These are phyloP conservation scores for Terebella lapidaria DNA, from an alignment of 2,888 invertebrate genomes.

Conservation along the genomic window DNA sequence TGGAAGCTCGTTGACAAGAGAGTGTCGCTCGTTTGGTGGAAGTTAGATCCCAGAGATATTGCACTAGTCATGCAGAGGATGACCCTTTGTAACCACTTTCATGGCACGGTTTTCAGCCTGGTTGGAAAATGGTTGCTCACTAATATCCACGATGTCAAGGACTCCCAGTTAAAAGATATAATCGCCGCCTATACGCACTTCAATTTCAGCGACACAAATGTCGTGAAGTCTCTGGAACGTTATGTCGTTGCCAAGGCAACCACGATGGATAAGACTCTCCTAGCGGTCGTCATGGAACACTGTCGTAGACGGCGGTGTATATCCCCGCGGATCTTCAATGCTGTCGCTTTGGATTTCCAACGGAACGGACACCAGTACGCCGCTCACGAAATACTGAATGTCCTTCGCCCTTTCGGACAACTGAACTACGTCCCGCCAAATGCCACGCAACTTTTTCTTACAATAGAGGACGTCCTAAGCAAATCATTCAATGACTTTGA, in stretches of 20 bases:
- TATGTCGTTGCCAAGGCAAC: conserved; percentile 7
- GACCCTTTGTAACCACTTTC: conserved; percentile 23
- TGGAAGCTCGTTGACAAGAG: conserved; percentile 61
- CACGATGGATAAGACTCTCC: conserved; percentile 55
- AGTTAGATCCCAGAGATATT: not conserved
- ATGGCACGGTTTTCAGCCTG: conserved; percentile 42
- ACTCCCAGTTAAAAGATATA: conserved; percentile 56
- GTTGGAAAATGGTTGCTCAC: conserved; percentile 60
- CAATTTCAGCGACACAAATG: conserved; percentile 59
- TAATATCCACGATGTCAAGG: conserved; percentile 62
- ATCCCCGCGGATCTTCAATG: conserved; percentile 60
- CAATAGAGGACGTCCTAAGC: conserved; percentile 58
- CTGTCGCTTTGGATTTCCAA: conserved; percentile 60
- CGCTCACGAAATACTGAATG: conserved; percentile 58
- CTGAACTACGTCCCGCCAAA: conserved; percentile 60
- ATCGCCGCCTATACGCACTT: conserved; percentile 59
- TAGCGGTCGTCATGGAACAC: conserved; percentile 63
- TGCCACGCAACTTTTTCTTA: conserved; percentile 59
- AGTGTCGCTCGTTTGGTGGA: conserved; percentile 35
- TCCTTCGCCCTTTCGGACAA: conserved; percentile 63
- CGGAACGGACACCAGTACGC: conserved; percentile 56
- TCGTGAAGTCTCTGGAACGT: conserved; percentile 62
- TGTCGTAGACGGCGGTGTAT: conserved; percentile 61
- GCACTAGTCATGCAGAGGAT: conserved; percentile 11
- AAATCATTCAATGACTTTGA: conserved; percentile 61